A percentile compares a stretch with the other conserved stretches of the same genome.
Conservation (phyloP, 2,888 invertebrate genomes). For the Odontocolon sp. region DNA sequence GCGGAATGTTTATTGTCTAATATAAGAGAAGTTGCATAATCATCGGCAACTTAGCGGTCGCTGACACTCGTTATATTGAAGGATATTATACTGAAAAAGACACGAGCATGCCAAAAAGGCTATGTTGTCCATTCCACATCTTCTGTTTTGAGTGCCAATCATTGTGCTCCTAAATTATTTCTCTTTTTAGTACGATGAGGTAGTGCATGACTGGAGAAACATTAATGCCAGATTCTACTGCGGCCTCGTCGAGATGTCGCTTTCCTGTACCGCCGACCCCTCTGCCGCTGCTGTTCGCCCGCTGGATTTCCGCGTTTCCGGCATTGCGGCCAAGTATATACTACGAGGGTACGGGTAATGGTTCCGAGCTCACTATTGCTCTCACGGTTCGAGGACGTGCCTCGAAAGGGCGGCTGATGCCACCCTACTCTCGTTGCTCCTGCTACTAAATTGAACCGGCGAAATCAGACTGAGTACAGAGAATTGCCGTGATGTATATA, state of each 20-base stretch:
- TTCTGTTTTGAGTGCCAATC: too few relatives aligned
- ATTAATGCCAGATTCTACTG: conserved; percentile 5
- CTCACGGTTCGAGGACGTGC: conserved; percentile 35
- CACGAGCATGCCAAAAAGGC: too few relatives aligned
- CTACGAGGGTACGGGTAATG: conserved; percentile 42
- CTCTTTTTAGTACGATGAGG: too few relatives aligned
- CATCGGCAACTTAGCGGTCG: too few relatives aligned
- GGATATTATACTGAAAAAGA: too few relatives aligned
- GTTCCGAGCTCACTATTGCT: conserved; percentile 34
- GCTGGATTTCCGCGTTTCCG: conserved; percentile 47
- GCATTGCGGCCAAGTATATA: conserved; percentile 36
- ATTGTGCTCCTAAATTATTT: too few relatives aligned
- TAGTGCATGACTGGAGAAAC: not conserved
- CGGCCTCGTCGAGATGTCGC: conserved; percentile 27
- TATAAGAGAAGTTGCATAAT: too few relatives aligned
- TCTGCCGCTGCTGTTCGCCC: not conserved
- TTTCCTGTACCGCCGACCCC: conserved; percentile 5
- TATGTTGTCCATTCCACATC: too few relatives aligned
- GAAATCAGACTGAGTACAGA: conserved; percentile 19
- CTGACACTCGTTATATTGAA: too few relatives aligned
- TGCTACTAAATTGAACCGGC: conserved; percentile 36
- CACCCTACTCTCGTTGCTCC: conserved; percentile 39
- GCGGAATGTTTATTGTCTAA: too few relatives aligned
- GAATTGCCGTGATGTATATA: conserved; percentile 29
- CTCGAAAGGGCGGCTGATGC: conserved; percentile 40